Conservation (phyloP, 2,113 vertebrate species). For the Eolophus roseicapilla region DNA sequence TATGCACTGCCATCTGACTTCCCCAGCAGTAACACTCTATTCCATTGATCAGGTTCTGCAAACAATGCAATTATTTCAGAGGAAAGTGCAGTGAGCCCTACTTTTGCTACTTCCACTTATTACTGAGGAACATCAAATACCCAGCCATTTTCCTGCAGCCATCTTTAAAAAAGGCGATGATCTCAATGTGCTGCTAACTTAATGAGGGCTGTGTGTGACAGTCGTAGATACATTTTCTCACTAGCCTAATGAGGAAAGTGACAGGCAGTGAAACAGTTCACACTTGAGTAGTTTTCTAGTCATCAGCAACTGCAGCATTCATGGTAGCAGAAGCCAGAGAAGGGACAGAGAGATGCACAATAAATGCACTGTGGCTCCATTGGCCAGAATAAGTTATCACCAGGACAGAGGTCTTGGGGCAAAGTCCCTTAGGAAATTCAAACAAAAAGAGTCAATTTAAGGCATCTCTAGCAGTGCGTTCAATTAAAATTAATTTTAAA, state of each 20-base stretch:
- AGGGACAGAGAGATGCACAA: constrained; percentile 38
- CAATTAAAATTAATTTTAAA: constrained; percentile 78
- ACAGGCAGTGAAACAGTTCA: constrained; percentile 81
- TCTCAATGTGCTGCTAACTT: constrained; percentile 70
- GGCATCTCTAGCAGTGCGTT: constrained; percentile 63
- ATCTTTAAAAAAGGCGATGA: constrained; percentile 78
- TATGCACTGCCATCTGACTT: not conserved
- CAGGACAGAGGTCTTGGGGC: constrained; percentile 69
- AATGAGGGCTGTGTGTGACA: constrained; percentile 77
- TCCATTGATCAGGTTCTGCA: constrained; percentile 23
- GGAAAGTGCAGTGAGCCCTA: constrained; percentile 56
- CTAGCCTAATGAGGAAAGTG: constrained; percentile 81
- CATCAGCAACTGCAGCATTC: constrained; percentile 69
- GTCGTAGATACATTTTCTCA: constrained; percentile 76
- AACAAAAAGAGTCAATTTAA: constrained; percentile 72
- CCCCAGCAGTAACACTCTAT: not conserved
- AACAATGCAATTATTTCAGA: constrained; percentile 75
- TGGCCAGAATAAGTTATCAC: constrained; percentile 80
- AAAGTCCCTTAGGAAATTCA: constrained; percentile 73
- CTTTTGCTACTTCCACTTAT: constrained; percentile 71
- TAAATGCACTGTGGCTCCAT: constrained; percentile 62
- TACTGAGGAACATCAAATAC: constrained; percentile 52
- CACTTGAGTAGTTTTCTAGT: constrained; percentile 78
- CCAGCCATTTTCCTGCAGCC: constrained; percentile 65
- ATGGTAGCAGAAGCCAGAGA: constrained; percentile 38